These are phyloP conservation scores for Heteractis magnifica DNA, from an alignment of 92 coral and sea anemone species.

Conservation along the genomic window DNA sequence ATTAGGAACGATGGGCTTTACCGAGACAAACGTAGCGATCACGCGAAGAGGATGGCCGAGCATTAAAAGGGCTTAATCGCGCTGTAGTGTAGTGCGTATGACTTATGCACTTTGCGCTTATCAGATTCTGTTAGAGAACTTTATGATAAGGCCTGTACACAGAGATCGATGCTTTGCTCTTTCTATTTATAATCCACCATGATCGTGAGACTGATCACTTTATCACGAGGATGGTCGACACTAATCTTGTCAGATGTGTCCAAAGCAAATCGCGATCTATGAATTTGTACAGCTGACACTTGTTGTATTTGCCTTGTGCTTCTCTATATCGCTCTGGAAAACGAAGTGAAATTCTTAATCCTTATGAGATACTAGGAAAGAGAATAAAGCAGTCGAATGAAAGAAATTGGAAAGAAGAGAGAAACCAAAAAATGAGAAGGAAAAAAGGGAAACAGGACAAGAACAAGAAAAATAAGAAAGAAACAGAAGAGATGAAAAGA, in stretches of 20 bases:
- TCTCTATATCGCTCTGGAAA: background rate
- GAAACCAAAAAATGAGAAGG: background rate
- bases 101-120: conserved; percentile 13
- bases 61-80: background rate
- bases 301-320: background rate
- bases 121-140: conserved; percentile 6
- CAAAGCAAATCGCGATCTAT: background rate
- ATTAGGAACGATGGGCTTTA: background rate
- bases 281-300: background rate
- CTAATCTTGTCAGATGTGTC: conserved; percentile 3
- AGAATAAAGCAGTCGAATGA: background rate
- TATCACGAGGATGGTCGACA: background rate
- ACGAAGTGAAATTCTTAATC: background rate
- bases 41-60: conserved; percentile 9
- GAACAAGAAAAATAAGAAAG: background rate
- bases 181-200: conserved; percentile 7
- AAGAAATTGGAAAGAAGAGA: background rate
- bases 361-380: background rate
- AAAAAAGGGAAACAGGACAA: background rate
- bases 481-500: too few relatives aligned
- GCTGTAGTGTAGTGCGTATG: background rate
- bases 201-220: conserved; percentile 4
- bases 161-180: background rate
- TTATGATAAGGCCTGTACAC: conserved; percentile 3
- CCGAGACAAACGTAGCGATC: background rate